These are phyloP conservation scores for Nephila pilipes DNA, from an alignment of 1,140 invertebrate species.

Conservation along the genomic window DNA sequence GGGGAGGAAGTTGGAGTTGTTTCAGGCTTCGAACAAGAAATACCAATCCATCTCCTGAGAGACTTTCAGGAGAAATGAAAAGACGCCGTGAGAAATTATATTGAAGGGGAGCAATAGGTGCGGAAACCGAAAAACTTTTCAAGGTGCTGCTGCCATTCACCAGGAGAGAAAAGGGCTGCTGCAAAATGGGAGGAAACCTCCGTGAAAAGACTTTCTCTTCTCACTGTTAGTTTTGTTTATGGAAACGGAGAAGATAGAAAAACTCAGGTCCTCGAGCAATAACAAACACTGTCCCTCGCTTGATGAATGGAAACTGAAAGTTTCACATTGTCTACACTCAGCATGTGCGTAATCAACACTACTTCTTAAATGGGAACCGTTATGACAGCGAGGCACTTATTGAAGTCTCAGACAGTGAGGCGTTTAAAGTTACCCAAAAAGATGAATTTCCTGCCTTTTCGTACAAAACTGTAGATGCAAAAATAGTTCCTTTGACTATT, in stretches of 20 bases:
- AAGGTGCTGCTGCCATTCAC: constrained; percentile 53
- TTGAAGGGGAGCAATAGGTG: constrained; percentile 49
- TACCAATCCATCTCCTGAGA: constrained; percentile 6
- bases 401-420: too few species aligned
- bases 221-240: constrained; percentile 39
- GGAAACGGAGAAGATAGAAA: constrained; percentile 40
- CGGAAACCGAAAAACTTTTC: constrained; percentile 55
- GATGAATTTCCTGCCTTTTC: too few species aligned
- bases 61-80: constrained; percentile 36
- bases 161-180: background rate
- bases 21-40: constrained; percentile 47
- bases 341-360: too few species aligned
- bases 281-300: background rate
- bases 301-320: too few species aligned
- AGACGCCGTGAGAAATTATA: constrained; percentile 13
- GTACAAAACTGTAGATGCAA: too few species aligned
- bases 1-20: constrained; percentile 12
- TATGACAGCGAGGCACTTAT: too few species aligned
- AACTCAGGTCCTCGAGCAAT: background rate
- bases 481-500: too few species aligned
- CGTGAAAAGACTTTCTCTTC: background rate
- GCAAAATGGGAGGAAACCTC: constrained; percentile 2
- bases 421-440: too few species aligned
- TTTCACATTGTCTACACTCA: too few species aligned
- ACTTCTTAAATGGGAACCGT: too few species aligned